These are phyloP conservation scores for Chlorocebus sabaeus DNA, from an alignment of 2,113 vertebrate species.

Conservation along the genomic window DNA sequence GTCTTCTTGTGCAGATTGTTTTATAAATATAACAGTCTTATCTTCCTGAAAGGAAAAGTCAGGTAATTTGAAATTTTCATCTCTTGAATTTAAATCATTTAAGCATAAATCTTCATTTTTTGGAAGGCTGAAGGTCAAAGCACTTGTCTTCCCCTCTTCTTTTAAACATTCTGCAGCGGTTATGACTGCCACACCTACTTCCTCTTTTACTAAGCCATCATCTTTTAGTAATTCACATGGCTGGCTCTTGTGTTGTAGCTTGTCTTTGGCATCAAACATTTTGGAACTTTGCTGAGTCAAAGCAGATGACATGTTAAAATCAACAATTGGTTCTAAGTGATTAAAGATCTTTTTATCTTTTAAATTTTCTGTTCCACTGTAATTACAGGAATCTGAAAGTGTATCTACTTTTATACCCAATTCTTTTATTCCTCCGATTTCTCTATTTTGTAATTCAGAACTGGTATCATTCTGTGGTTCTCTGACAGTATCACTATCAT, in stretches of 20 bases:
- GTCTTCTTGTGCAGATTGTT: constrained; percentile 48
- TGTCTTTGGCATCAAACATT: constrained; percentile 63
- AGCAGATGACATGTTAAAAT: neutral
- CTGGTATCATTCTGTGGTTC: constrained; percentile 52
- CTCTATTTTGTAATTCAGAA: constrained; percentile 53
- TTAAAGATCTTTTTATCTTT: constrained; percentile 28
- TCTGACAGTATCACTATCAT: neutral
- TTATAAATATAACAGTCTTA: constrained; percentile 53
- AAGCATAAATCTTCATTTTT: constrained; percentile 50
- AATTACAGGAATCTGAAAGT: neutral
- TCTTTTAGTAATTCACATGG: constrained; percentile 44
- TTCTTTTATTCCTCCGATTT: constrained; percentile 50
- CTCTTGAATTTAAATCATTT: constrained; percentile 19
- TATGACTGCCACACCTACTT: neutral
- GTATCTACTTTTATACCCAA: constrained; percentile 56
- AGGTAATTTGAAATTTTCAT: constrained; percentile 57
- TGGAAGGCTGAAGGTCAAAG: constrained; percentile 52
- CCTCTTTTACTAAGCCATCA: neutral
- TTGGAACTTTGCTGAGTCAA: constrained; percentile 52
- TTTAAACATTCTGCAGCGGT: neutral
- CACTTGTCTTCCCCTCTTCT: neutral
- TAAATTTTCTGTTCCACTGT: constrained; percentile 35
- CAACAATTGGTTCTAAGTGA: constrained; percentile 50
- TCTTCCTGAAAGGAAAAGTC: constrained; percentile 52
- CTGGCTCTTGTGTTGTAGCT: constrained; percentile 34